Conservation (phyloP, 2,888 invertebrate genomes). For the Byasa hedistus region DNA sequence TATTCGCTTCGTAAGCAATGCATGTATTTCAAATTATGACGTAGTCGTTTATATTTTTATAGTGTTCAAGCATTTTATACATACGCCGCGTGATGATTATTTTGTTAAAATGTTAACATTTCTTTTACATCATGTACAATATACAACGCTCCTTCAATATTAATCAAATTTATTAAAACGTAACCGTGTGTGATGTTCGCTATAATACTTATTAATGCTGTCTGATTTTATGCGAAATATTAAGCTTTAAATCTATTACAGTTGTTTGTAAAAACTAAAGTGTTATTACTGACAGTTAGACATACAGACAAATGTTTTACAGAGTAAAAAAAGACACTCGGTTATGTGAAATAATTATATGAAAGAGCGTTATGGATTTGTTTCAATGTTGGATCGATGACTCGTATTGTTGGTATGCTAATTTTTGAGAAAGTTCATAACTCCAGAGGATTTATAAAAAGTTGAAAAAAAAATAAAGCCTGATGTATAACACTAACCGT, state of each 20-base stretch:
- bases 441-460: conserved; percentile 3
- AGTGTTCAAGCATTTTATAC: not conserved
- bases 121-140: not conserved
- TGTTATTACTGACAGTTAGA: not conserved
- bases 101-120: not conserved
- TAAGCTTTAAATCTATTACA: not conserved
- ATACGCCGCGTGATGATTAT: not conserved
- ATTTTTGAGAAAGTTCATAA: conserved; percentile 17
- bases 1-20: not conserved
- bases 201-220: not conserved
- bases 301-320: not conserved
- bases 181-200: not conserved
- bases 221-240: not conserved
- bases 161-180: not conserved
- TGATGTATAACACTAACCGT: not conserved
- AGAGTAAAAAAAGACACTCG: not conserved
- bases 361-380: conserved; percentile 20
- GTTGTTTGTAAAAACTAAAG: not conserved
- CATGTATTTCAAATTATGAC: not conserved
- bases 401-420: not conserved
- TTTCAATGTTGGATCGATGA: not conserved
- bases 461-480: not conserved
- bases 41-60: conserved; percentile 3
- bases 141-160: not conserved
- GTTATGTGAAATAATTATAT: conserved; percentile 24